These are phyloP conservation scores for Intellagama lesueurii DNA, from an alignment of 2,797 vertebrate species.

Conservation along the genomic window DNA sequence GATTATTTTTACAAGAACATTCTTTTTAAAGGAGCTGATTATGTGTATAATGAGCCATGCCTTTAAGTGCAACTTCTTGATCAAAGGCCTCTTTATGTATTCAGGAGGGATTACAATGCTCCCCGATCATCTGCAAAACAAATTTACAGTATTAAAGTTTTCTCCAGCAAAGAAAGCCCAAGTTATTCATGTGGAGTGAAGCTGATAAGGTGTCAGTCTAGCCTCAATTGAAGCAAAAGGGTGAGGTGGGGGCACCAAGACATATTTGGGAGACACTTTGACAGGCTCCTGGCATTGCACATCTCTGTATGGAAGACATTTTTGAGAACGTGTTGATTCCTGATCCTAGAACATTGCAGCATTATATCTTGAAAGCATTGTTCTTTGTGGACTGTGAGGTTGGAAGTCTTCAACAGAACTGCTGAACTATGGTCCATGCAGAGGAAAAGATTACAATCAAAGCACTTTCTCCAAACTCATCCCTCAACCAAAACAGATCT, in stretches of 20 bases:
- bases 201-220: constrained; percentile 59
- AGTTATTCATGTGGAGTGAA: constrained; percentile 55
- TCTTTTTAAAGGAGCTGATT: constrained; percentile 49
- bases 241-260: neutral
- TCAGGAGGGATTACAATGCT: constrained; percentile 57
- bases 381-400: constrained; percentile 55
- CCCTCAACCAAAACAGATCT: neutral
- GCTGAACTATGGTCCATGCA: constrained; percentile 38
- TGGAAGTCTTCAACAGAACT: neutral
- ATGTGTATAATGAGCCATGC: constrained; percentile 39
- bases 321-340: constrained; percentile 60
- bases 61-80: constrained; percentile 45
- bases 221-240: constrained; percentile 55
- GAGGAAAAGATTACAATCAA: constrained; percentile 47
- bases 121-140: constrained; percentile 61
- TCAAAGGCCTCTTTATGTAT: constrained; percentile 61
- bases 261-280: constrained; percentile 54
- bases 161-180: constrained; percentile 60
- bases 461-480: neutral
- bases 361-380: constrained; percentile 54
- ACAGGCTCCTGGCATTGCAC: constrained; percentile 60
- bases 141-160: constrained; percentile 64
- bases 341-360: constrained; percentile 56
- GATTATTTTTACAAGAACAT: constrained; percentile 65
- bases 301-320: constrained; percentile 34